Conservation (phyloP, 92 coral and sea anemone species). For the Pocillopora grandis region DNA sequence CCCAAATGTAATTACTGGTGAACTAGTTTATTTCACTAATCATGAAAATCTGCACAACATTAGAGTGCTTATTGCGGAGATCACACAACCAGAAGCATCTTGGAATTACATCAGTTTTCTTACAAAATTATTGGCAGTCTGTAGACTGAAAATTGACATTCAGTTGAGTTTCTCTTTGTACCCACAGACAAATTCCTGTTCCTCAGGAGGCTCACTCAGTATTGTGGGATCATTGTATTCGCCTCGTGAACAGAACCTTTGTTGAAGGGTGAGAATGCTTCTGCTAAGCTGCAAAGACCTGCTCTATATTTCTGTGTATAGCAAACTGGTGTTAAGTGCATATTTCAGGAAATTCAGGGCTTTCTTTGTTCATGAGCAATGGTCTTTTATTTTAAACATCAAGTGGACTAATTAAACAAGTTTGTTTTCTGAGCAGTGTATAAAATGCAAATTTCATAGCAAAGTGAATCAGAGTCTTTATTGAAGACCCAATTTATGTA, state of each 20-base stretch:
- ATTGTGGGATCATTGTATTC: slow-evolving; percentile 96
- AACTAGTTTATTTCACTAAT: not conserved
- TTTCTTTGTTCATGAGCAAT: too few relatives aligned
- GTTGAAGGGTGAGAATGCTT: slow-evolving; percentile 90
- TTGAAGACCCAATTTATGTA: too few relatives aligned
- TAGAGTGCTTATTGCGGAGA: too few relatives aligned
- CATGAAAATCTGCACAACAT: too few relatives aligned
- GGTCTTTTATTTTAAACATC: too few relatives aligned
- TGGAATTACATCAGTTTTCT: too few relatives aligned
- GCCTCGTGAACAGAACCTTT: slow-evolving; percentile 94
- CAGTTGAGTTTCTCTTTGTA: not conserved
- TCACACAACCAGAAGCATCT: too few relatives aligned
- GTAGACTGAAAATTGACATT: not conserved
- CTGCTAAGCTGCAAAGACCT: not conserved
- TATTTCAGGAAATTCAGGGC: not conserved
- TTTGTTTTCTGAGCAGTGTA: too few relatives aligned
- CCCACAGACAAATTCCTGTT: slow-evolving; percentile 86
- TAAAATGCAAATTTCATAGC: too few relatives aligned
- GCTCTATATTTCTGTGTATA: not conserved
- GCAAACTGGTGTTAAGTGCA: not conserved
- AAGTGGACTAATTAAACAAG: too few relatives aligned
- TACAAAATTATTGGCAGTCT: too few relatives aligned
- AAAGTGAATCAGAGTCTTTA: too few relatives aligned
- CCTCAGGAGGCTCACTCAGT: slow-evolving; percentile 91
- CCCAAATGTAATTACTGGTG: not conserved